Base-by-base conservation (phyloP, 2,888 invertebrate genomes). In the Globia sparganii region DNA sequence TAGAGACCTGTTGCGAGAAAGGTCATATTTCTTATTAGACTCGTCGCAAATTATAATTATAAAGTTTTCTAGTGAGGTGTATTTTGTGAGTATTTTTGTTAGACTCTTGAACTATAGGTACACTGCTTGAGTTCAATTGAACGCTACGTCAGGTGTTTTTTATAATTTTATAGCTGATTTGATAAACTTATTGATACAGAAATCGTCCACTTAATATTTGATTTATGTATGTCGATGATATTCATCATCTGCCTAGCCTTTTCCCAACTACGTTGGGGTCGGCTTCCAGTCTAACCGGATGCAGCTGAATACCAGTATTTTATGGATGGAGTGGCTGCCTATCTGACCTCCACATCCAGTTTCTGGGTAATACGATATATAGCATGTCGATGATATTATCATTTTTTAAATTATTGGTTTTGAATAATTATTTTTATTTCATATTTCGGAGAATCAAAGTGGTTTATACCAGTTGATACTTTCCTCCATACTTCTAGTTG, bases 1-100 rank as follows among this genome's bases (percentile, higher is more conserved):
- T 4, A 21, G 21, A 67, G 28, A 67, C 72, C 43, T 28, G 59
- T 46, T 71, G 43, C 18, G 53, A 58, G 5, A 59, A 58, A 37
- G 49, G 73, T 72, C 21, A 58, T 72, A 67, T 61, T 77, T 64
- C 64, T 67, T 58, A 28, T 58, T 37, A 18, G 37, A 31, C 9
- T 53, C 0, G 21, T 72, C 4, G 28, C 9, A 43, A 25, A 67
- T 58, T 37, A 6, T 21, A 25, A n/a, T 13, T 72, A 11, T 11
- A 68, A 53, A 65, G 3, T 40, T 53, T 59, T n/a, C 46, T 49
- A 6, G 68, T n/a, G 21, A 0, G 21, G 0, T 56, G 31, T 3
- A 40, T 73, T n/a, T 53, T 11, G 15, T 9, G 0, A 71, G 49
- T 49, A 1, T 28, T 37, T 49, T 28, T 56, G n/a, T 31, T 8